A percentile compares a stretch with the other conserved stretches of the same genome.
These are phyloP conservation scores for Alentia gelatinosa DNA, from an alignment of 2,888 invertebrate genomes.

Conservation along the genomic window DNA sequence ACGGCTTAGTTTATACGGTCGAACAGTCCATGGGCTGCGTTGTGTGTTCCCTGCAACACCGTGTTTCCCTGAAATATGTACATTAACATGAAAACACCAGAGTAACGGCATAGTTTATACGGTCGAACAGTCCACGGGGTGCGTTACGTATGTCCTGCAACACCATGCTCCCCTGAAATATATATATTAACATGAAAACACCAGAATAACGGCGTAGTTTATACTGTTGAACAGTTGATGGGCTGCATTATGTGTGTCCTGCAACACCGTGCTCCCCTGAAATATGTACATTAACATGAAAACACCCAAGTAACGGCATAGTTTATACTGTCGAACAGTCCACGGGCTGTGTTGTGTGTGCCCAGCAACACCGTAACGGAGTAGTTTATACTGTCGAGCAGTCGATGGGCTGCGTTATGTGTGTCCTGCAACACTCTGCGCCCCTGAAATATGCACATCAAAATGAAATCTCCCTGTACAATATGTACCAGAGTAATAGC, in stretches of 20 bases:
- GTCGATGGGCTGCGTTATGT: too few relatives aligned
- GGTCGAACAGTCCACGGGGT: slow-evolving; percentile 86
- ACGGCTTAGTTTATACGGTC: slow-evolving; percentile 85
- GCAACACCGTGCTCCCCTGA: slow-evolving; percentile 73
- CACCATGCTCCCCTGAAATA: slow-evolving; percentile 69
- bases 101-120: slow-evolving; percentile 85
- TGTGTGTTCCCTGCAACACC: slow-evolving; percentile 81
- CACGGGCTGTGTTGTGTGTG: too few relatives aligned
- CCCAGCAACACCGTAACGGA: slow-evolving; percentile 78
- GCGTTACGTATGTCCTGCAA: slow-evolving; percentile 83
- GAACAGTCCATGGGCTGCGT: slow-evolving; percentile 85
- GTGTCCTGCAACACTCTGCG: slow-evolving; percentile 74
- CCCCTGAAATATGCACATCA: slow-evolving; percentile 66
- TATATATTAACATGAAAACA: background rate
- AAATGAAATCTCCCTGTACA: too few relatives aligned
- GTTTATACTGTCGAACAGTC: too few relatives aligned
- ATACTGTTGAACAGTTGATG: slow-evolving; percentile 86
- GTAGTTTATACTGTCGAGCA: too few relatives aligned
- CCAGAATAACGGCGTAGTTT: slow-evolving; percentile 84
- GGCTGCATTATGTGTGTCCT: slow-evolving; percentile 84
- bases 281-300: background rate
- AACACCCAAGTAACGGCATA: too few relatives aligned
- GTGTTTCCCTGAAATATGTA: slow-evolving; percentile 69
- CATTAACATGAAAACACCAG: too few relatives aligned
- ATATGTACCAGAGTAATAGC: too few relatives aligned